Percentiles rank a stretch among this genome's conserved stretches.
Evolutionary conservation across 2,888 invertebrate species (phyloP).

Genomic region (Drosophila fungiperda): DNA sequence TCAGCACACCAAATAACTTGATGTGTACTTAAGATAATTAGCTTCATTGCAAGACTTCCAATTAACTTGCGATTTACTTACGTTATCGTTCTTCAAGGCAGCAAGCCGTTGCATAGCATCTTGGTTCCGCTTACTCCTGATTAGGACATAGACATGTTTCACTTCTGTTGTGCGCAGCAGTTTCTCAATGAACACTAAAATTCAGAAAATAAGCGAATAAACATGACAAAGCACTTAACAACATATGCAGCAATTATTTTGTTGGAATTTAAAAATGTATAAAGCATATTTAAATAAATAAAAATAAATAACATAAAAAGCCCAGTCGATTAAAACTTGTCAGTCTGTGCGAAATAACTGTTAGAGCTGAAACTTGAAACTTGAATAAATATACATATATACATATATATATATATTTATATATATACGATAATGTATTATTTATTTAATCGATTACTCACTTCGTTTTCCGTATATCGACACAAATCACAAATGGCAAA

Average conservation of each 20-base stretch:
- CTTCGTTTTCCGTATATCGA: neutral
- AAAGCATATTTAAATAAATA: neutral
- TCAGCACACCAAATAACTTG: conserved; percentile 39
- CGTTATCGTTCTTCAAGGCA: conserved; percentile 89
- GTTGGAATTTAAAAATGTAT: no score
- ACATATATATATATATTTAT: neutral
- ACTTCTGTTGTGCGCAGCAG: conserved; percentile 87
- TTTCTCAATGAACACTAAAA: conserved; percentile 87
- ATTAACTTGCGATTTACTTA: conserved; percentile 79
- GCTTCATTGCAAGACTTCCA: neutral
- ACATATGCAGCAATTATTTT: neutral
- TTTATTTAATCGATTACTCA: neutral
- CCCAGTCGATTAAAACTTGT: neutral
- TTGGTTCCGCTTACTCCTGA: conserved; percentile 88
- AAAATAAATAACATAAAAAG: no score
- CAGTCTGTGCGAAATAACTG: neutral
- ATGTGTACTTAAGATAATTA: neutral
- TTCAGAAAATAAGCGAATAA: neutral
- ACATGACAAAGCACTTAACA: neutral
- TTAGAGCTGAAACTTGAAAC: no score
- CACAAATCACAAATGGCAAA: neutral
- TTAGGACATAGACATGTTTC: conserved; percentile 86
- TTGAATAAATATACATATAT: no score
- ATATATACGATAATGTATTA: no score
- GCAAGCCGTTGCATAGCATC: conserved; percentile 88